Conservation (phyloP, 1,140 invertebrate species). For the Chionoecetes opilio region DNA sequence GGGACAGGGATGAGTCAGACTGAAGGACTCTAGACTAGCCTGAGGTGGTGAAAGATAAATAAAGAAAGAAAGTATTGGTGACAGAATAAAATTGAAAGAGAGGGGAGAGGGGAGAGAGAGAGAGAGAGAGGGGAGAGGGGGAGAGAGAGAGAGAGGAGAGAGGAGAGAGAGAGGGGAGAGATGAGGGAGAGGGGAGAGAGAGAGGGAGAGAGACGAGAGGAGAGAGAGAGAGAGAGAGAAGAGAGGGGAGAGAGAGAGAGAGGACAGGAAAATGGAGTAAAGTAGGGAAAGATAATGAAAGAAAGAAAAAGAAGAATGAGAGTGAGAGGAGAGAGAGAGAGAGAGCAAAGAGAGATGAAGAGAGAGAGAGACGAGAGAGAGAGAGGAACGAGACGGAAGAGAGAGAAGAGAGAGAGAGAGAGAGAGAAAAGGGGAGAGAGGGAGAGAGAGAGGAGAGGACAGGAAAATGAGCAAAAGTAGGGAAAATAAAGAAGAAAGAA, state of each 20-base stretch:
- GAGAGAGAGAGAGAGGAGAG: not conserved
- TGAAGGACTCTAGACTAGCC: too few relatives aligned
- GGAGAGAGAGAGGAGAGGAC: too few relatives aligned
- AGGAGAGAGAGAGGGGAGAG: not conserved
- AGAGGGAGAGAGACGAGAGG: not conserved
- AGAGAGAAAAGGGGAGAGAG: not conserved
- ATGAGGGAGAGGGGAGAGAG: not conserved
- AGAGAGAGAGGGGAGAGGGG: not conserved
- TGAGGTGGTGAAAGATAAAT: too few relatives aligned
- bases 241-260: not conserved
- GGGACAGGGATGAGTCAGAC: too few relatives aligned
- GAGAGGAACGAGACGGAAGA: not conserved
- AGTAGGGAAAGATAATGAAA: not conserved
- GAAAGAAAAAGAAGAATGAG: not conserved
- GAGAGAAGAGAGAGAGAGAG: not conserved
- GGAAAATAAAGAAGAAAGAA: too few relatives aligned
- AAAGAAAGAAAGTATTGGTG: too few relatives aligned
- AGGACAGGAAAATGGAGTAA: not conserved
- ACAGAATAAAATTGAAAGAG: too few relatives aligned
- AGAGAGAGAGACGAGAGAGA: not conserved
- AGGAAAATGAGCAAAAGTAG: too few relatives aligned
- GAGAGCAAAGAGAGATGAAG: not conserved
- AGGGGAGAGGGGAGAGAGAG: not conserved
- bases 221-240: not conserved
- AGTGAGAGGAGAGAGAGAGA: not conserved